These are phyloP conservation scores for Zhuqinia jingwanae DNA, from an alignment of 2,888 invertebrate genomes.

Conservation along the genomic window DNA sequence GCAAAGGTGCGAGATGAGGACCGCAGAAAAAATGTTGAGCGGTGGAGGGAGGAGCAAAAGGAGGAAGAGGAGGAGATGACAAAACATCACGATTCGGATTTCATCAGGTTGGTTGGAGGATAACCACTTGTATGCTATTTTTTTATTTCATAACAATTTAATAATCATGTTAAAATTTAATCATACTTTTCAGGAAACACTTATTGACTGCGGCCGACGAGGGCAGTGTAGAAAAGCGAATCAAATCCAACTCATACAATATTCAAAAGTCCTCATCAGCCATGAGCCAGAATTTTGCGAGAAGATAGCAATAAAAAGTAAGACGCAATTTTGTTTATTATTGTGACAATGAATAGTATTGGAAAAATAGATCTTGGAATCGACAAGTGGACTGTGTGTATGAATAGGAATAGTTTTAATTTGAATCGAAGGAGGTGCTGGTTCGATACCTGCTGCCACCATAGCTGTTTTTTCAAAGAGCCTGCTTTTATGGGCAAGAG, in stretches of 20 bases:
- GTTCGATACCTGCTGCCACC: constrained; percentile 64
- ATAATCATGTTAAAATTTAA: not conserved
- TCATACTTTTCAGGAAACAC: constrained; percentile 83
- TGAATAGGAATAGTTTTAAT: too few relatives aligned
- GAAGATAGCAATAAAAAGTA: constrained; percentile 81
- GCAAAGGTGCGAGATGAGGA: constrained; percentile 84
- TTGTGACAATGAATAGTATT: too few relatives aligned
- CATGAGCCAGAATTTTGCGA: constrained; percentile 93
- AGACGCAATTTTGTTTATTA: too few relatives aligned
- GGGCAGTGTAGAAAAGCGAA: constrained; percentile 90
- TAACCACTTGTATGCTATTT: too few relatives aligned
- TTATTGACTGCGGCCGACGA: constrained; percentile 85
- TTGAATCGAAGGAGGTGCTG: not conserved
- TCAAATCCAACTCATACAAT: constrained; percentile 93
- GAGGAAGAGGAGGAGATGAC: constrained; percentile 80
- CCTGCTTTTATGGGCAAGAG: constrained; percentile 77
- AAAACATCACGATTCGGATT: constrained; percentile 79
- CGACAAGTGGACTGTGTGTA: not conserved
- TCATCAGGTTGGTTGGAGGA: constrained; percentile 80
- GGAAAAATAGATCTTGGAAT: not conserved
- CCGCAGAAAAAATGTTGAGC: constrained; percentile 81
- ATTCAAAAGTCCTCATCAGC: constrained; percentile 90
- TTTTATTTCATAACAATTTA: too few relatives aligned
- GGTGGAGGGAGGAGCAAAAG: constrained; percentile 81
- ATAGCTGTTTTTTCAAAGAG: too few relatives aligned